A percentile compares a stretch with the other conserved stretches of the same genome.
Conservation (phyloP, 2,113 vertebrate genomes). For the Stigmatopora nigra region DNA sequence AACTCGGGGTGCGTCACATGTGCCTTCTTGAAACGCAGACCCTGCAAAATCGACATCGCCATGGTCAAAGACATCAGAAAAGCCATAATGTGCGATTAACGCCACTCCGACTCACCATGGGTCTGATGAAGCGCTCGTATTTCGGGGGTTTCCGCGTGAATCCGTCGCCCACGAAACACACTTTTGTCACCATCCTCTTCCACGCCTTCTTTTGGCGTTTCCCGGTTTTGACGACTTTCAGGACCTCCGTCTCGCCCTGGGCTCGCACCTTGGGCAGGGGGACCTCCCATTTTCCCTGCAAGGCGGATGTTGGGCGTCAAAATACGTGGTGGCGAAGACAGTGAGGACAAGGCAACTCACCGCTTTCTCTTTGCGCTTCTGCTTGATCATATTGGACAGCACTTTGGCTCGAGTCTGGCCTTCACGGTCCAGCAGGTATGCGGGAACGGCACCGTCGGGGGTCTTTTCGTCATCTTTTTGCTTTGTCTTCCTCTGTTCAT, state of each 20-base stretch:
- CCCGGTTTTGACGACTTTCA: conserved; percentile 91
- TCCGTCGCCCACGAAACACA: conserved; percentile 94
- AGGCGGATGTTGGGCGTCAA: not conserved
- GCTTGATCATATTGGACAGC: conserved; percentile 99
- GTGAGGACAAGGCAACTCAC: conserved; percentile 68
- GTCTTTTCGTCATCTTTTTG: conserved; percentile 93
- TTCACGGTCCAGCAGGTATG: conserved; percentile 92
- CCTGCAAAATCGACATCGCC: conserved; percentile 60
- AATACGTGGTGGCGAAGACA: not conserved
- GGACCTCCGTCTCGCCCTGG: conserved; percentile 94
- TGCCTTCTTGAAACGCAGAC: conserved; percentile 94
- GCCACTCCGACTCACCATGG: conserved; percentile 76
- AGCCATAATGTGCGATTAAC: not conserved
- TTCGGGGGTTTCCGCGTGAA: conserved; percentile 97
- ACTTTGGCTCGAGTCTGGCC: conserved; percentile 90
- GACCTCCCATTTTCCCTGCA: conserved; percentile 95
- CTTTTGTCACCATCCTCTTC: conserved; percentile 99
- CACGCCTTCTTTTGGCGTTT: conserved; percentile 97
- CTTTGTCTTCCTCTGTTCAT: conserved; percentile 92
- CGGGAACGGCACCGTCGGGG: conserved; percentile 89
- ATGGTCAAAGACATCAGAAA: too few relatives aligned
- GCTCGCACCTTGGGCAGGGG: conserved; percentile 94
- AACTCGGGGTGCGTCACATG: conserved; percentile 96
- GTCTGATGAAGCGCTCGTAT: conserved; percentile 95
- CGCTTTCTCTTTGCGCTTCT: conserved; percentile 98